Evolutionary conservation across 2,888 invertebrate species (phyloP).

Genomic region (Halictus ligatus): DNA sequence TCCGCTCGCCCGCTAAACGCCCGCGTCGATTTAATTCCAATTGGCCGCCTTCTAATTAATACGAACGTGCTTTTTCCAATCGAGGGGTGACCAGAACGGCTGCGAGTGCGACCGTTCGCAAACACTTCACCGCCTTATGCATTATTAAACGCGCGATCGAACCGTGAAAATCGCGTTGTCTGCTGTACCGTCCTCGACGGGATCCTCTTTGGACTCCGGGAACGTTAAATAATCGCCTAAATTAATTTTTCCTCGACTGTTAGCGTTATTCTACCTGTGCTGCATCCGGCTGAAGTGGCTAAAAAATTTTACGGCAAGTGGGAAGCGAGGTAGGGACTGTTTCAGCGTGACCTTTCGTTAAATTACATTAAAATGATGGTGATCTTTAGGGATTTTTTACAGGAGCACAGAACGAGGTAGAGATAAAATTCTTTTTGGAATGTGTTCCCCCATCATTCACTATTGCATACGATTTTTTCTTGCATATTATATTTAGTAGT

Average conservation of each 20-base stretch:
- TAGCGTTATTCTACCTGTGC: neutral
- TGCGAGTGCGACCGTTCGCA: conserved; percentile 24
- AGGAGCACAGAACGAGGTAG: neutral
- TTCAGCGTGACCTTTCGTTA: neutral
- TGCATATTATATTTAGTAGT: too few relatives aligned
- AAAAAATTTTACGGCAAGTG: neutral
- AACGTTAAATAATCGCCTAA: conserved; percentile 10
- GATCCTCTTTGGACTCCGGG: neutral
- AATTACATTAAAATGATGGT: neutral
- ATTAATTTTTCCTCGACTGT: neutral
- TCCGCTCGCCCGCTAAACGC: conserved; percentile 44
- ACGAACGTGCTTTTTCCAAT: conserved; percentile 67
- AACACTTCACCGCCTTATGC: conserved; percentile 46
- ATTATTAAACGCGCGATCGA: conserved; percentile 44
- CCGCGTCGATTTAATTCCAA: conserved; percentile 76
- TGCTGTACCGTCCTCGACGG: conserved; percentile 13
- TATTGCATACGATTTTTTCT: neutral
- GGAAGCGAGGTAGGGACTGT: neutral
- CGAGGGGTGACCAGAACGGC: conserved; percentile 22
- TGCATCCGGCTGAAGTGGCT: neutral
- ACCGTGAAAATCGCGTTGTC: conserved; percentile 36
- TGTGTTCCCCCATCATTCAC: neutral
- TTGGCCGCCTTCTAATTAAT: conserved; percentile 78
- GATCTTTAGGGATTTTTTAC: neutral
- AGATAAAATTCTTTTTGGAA: neutral